A percentile compares a stretch with the other conserved stretches of the same genome.
phyloP scores from a whole-genome alignment of 2,113 vertebrate species.

The Electrona antarctica region DNA sequence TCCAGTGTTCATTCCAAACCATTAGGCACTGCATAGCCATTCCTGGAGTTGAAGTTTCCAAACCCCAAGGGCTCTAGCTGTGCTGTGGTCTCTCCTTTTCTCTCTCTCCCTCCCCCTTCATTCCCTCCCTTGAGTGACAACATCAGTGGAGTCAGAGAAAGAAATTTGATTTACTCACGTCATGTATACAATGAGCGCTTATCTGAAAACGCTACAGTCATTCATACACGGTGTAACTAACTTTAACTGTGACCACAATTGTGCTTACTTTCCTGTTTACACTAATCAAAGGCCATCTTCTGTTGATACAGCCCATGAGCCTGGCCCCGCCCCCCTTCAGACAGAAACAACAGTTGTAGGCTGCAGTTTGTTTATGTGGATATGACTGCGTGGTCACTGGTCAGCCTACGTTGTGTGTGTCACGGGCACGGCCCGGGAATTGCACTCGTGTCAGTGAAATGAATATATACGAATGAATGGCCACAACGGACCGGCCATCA shows the following conservation, averaged over 20 bases:
- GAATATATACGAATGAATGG: too few species aligned
- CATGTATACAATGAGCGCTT: constrained; percentile 11
- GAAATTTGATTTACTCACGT: constrained; percentile 7
- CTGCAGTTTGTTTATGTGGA: background rate
- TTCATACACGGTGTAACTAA: constrained; percentile 12
- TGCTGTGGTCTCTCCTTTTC: background rate
- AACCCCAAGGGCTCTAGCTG: constrained; percentile 32
- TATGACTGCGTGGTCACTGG: background rate
- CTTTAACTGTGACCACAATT: constrained; percentile 24
- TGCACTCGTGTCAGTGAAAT: background rate
- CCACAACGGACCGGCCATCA: too few species aligned
- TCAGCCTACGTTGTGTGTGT: background rate
- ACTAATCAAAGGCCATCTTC: constrained; percentile 50
- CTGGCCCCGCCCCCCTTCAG: background rate
- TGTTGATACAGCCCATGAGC: constrained; percentile 11
- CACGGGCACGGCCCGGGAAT: background rate
- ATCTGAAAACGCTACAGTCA: constrained; percentile 14
- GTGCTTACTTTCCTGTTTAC: constrained; percentile 51
- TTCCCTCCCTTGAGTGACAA: background rate
- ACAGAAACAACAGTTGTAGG: background rate
- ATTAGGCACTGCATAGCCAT: constrained; percentile 61
- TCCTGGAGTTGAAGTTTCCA: constrained; percentile 55
- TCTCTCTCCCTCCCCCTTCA: background rate
- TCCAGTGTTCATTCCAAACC: constrained; percentile 53
- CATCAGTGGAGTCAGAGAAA: background rate